Base-by-base conservation (phyloP, 2,113 vertebrate genomes). In the Aptenodytes patagonicus region DNA sequence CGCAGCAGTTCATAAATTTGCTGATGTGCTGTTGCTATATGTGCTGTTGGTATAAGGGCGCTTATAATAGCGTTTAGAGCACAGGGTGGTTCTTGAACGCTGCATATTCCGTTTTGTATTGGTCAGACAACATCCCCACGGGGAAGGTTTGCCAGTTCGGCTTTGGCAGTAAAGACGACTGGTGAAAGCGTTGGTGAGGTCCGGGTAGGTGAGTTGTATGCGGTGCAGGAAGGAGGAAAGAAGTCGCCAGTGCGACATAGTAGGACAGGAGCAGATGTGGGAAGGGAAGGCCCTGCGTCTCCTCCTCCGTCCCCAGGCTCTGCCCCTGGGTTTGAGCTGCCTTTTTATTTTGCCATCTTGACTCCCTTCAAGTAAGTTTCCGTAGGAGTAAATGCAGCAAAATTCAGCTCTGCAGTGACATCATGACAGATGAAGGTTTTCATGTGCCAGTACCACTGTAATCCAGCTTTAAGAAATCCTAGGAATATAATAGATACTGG, bases 61-160 rank as follows among this genome's bases (percentile, higher is more conserved):
- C 12, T 75, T n/a, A 8, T 2, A 38, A 15, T 5, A 7, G 26
- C 2, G 2, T 24, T 70, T 6, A 13, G 52, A 78, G 73, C 49
- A 17, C 19, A 6, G 34, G 29, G 5, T 24, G 6, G 47, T 24
- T 75, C 40, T 65, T 32, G 44, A 36, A 60, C 15, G 1, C 58
- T 19, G n/a, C 0, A 0, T 57, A 5, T 42, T 71, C 51, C 65
- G 19, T 40, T 75, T 18, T 34, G 17, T 40, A 7, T 15, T 9
- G 38, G 21, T 47, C 47, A 54, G 34, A 19, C 6, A 3, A 19
- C 24, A 13, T 54, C 49, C 61, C 34, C 13, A 7, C 0, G 0
- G 49, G 72, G 13, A 81, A 62, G 22, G 29, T 34, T 87, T 78
- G 20, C n/a, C 46, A 26, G 22, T 24, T 92, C 29, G 31, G 40